A percentile compares a stretch with the other conserved stretches of the same genome.
These are phyloP conservation scores for Pelecanoides urinatrix DNA, from an alignment of 2,113 vertebrate genomes.

Conservation along the genomic window DNA sequence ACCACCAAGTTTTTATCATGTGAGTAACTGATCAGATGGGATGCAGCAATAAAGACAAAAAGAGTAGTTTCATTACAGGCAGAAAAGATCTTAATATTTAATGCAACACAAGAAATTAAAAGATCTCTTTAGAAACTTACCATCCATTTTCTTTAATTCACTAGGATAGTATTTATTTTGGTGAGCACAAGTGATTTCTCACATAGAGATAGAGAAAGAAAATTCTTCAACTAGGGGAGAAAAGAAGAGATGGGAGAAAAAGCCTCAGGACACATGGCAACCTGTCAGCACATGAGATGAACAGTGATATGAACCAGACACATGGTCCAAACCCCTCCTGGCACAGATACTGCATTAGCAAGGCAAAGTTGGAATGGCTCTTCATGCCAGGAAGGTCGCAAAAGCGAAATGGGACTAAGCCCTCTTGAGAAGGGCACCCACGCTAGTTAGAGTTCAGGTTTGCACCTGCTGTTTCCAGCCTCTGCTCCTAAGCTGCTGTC, in stretches of 20 bases:
- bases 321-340: background rate
- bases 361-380: background rate
- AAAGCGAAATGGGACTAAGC: background rate
- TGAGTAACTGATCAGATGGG: background rate
- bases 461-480: background rate
- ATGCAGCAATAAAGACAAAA: background rate
- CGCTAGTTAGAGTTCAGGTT: background rate
- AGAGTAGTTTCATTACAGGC: background rate
- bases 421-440: background rate
- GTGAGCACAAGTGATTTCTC: background rate
- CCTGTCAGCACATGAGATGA: background rate
- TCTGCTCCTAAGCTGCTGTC: background rate
- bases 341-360: background rate
- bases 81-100: background rate
- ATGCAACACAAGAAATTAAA: background rate
- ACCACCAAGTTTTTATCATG: background rate
- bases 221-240: background rate
- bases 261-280: background rate
- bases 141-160: background rate
- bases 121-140: background rate
- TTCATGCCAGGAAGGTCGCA: background rate
- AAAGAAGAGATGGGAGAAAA: background rate
- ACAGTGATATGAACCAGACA: background rate
- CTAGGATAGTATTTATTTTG: background rate
- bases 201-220: background rate